Base-by-base conservation (phyloP, 2,113 vertebrate genomes). In the Ceyx margarethae region DNA sequence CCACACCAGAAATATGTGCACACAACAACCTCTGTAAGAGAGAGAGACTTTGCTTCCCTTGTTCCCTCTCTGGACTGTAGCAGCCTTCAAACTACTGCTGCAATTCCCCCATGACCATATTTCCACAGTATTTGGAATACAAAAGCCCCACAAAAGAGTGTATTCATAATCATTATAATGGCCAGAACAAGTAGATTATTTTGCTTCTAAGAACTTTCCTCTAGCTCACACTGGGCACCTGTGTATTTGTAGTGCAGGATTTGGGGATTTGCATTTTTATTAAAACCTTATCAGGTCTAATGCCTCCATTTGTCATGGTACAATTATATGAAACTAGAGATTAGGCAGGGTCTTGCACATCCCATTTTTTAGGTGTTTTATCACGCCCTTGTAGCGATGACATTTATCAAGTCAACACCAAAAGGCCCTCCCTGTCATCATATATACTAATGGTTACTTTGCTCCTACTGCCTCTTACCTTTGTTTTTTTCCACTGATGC, bases 201-300 rank as follows among this genome's bases (percentile, higher is more conserved):
- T 91, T 71, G 61, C 26, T 87, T 65, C 72, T 53, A 91, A 88
- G 65, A 61, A 78, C 43, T 53, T 79, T 76, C 87, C 86, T 71
- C 25, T 48, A 71, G 68, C 65, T 75, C 58, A 9, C 21, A 64
- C 43, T 72, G 3, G 0, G 40, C 3, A 29, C 69, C 66, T 89
- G 82, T 64, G 66, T 40, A 22, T 93, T 96, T 79, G 84, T 51
- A 43, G 40, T 4, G 31, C 62, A 20, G 91, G 85, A 80, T 84
- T 93, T 73, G 50, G 67, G 14, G 77, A 97, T 97, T 96, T 97
- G 95, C 96, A 96, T 97, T 96, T 96, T 96, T 96, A 96, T 96
- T 96, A 96, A 96, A 96, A 93, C 74, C 90, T 97, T 95, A 96
- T 96, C 95, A 82, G 91, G 75, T 80, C 90, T 93, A 90, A 95